Evolutionary conservation across 2,888 invertebrate species (phyloP).

Genomic region (Notocelia uddmanniana): DNA sequence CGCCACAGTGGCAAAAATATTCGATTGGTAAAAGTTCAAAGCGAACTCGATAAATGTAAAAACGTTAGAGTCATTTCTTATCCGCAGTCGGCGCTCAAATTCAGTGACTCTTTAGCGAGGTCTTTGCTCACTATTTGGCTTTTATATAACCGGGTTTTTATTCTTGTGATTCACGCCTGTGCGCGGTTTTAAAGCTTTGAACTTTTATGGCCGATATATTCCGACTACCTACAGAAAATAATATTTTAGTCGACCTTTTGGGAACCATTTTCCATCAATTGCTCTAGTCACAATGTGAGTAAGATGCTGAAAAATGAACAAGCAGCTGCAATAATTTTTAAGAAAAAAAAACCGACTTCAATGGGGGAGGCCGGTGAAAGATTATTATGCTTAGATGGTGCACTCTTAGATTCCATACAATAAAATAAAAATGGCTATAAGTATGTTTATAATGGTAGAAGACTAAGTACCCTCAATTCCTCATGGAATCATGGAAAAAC

Average conservation of each 20-base stretch:
- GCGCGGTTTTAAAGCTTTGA: not conserved
- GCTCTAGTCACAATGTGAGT: no score
- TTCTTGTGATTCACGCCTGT: not conserved
- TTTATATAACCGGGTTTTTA: not conserved
- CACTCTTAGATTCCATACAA: no score
- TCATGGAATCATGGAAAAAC: no score
- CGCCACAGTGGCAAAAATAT: conserved; percentile 1
- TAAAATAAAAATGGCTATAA: no score
- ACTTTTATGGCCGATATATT: not conserved
- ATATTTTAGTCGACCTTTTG: not conserved
- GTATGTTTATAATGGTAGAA: no score
- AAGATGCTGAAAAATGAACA: no score
- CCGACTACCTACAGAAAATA: not conserved
- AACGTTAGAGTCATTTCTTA: conserved; percentile 12
- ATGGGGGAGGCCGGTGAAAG: no score
- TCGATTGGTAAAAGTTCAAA: conserved; percentile 18
- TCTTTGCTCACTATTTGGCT: not conserved
- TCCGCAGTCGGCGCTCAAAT: conserved; percentile 2
- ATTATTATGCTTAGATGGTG: no score
- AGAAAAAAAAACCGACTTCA: no score
- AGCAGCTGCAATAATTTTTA: no score
- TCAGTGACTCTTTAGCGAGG: not conserved
- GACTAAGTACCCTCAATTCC: no score
- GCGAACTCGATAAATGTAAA: conserved; percentile 5
- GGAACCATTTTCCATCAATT: not conserved